Percentiles rank a stretch among this genome's conserved stretches.
phyloP scores from a whole-genome alignment of 2,113 vertebrate species.

The Aleadryas rufinucha region DNA sequence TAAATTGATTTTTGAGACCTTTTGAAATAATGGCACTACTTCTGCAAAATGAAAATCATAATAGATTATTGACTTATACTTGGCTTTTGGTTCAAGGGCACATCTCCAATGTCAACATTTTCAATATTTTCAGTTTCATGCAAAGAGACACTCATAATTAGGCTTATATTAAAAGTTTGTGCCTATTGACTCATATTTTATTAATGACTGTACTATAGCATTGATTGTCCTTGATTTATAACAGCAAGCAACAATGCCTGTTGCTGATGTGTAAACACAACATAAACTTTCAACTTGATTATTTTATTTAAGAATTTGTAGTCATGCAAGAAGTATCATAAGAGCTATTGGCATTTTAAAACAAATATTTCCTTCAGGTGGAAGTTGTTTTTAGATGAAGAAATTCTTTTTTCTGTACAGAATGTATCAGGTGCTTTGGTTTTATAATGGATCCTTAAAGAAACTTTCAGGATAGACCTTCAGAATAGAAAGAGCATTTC shows the following conservation, averaged over 20 bases:
- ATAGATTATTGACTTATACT: conserved; percentile 83
- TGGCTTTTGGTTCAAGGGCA: conserved; percentile 78
- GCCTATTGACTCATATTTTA: conserved; percentile 79
- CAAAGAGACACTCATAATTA: conserved; percentile 75
- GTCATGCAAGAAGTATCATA: background rate
- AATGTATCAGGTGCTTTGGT: background rate
- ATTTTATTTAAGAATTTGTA: conserved; percentile 31
- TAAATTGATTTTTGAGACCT: conserved; percentile 81
- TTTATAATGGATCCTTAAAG: background rate
- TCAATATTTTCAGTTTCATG: conserved; percentile 81
- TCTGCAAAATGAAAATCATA: conserved; percentile 88
- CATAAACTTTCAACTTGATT: conserved; percentile 20
- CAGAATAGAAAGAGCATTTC: background rate
- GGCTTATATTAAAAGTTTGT: conserved; percentile 75
- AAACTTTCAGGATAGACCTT: background rate
- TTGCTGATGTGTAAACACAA: conserved; percentile 17
- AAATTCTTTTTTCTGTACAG: background rate
- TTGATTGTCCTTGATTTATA: conserved; percentile 83
- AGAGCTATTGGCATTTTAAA: background rate
- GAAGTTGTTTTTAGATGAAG: background rate
- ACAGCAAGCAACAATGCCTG: conserved; percentile 57
- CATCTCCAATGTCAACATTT: conserved; percentile 78
- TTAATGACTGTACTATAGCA: conserved; percentile 81
- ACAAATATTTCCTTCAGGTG: background rate
- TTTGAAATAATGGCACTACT: conserved; percentile 78